Percentiles rank a stretch among this genome's conserved stretches.
Evolutionary conservation across 2,797 vertebrate genomes (phyloP).

Genomic region (Melanotaenia pygmaea): DNA sequence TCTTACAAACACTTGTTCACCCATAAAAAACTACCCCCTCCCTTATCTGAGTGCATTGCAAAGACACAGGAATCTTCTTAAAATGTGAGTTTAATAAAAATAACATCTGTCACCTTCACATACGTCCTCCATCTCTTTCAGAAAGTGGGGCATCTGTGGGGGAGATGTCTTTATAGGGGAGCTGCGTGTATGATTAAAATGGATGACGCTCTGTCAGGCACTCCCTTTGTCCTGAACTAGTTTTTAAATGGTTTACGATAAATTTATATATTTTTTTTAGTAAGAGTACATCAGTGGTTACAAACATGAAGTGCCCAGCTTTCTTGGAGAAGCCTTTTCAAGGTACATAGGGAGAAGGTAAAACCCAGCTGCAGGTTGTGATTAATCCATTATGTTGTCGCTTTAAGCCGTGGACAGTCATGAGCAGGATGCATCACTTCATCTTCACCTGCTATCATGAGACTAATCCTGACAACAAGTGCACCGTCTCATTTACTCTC

Average conservation of each 20-base stretch:
- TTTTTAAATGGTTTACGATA: conserved; percentile 76
- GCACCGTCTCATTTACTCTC: conserved; percentile 54
- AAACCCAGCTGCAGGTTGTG: conserved; percentile 32
- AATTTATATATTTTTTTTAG: conserved; percentile 50
- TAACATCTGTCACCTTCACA: conserved; percentile 48
- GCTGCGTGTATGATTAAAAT: conserved; percentile 69
- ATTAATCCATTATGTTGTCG: conserved; percentile 52
- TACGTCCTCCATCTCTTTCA: conserved; percentile 25
- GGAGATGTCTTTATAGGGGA: conserved; percentile 69
- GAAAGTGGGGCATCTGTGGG: conserved; percentile 67
- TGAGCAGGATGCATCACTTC: conserved; percentile 44
- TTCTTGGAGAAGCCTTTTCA: conserved; percentile 34
- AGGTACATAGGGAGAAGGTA: conserved; percentile 18
- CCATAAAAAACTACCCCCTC: conserved; percentile 5
- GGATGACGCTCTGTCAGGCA: conserved; percentile 62
- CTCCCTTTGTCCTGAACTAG: conserved; percentile 59
- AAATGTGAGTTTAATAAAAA: conserved; percentile 36
- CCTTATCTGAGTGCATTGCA: conserved; percentile 17
- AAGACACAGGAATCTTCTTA: conserved; percentile 42
- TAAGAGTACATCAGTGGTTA: conserved; percentile 42
- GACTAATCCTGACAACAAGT: conserved; percentile 59
- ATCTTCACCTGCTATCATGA: conserved; percentile 46
- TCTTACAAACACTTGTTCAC: conserved; percentile 12
- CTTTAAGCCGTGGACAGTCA: conserved; percentile 44
- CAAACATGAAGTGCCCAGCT: conserved; percentile 33